Evolutionary conservation across 2,797 vertebrate genomes (phyloP), one percentile per base, ranked within the genome.

Genomic region (Euthynnus affinis): DNA sequence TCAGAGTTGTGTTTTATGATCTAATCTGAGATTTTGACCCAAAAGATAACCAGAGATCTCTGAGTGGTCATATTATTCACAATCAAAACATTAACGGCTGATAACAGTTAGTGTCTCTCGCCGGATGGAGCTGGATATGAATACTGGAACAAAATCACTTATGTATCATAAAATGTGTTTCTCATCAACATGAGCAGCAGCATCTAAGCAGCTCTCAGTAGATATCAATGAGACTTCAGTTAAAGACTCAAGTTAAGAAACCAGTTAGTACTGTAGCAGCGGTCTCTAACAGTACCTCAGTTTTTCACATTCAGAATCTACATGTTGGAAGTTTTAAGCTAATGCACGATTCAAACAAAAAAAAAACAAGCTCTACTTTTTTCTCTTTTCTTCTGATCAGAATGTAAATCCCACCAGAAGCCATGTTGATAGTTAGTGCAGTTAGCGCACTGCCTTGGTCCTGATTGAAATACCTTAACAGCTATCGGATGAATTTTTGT

Each of bases 61-160:
- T 44, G 40, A 52, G 15, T 29, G 7, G 5, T 46, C 46, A 78
- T 68, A 48, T 66, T 8, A 9, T 22, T 70, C 17, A 44, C 18
- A 22, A 51, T 7, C 17, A 56, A 76, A 53, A 57, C 52, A n/a
- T 62, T 18, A 51, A 60, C 56, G 25, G 13, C 29, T 78, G 37
- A 57, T 78, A 34, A 8, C 34, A 20, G 1, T 42, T 6, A 7
- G 37, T 40, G 37, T 5, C 15, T 12, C 37, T 40, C 37, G 9
- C 37, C 40, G 14, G 58, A 23, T 34, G 46, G 17, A 63, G 65
- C 29, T 56, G 53, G 74, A 71, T 13, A 17, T 13, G 9, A 53
- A 53, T 5, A 40, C 44, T 67, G 57, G 70, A 82, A 69, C 65
- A 71, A 77, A 71, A 56, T 22, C 1, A 40, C 37, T 74, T 27